phyloP scores from a whole-genome alignment of 1,140 invertebrate genomes.

The Cepaea nemoralis region DNA sequence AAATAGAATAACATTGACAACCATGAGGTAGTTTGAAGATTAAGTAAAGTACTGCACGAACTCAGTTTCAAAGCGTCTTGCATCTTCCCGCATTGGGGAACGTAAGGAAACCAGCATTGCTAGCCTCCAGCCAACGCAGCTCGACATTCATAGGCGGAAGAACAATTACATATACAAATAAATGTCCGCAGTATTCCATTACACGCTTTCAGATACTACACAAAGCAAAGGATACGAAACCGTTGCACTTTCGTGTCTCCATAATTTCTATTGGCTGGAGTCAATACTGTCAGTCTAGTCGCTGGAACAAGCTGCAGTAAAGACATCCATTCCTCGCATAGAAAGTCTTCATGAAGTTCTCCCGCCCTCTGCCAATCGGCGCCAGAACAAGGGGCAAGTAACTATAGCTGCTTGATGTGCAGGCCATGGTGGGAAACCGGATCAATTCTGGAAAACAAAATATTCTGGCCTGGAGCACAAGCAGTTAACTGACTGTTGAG shows the following conservation, averaged over 20 bases:
- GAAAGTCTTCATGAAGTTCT: background rate
- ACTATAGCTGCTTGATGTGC: conserved; percentile 31
- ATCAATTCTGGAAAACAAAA: conserved; percentile 29
- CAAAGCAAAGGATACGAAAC: background rate
- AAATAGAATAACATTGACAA: no score
- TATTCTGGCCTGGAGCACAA: background rate
- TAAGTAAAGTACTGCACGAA: no score
- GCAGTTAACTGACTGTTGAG: conserved; percentile 11
- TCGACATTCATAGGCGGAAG: background rate
- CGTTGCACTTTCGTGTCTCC: background rate
- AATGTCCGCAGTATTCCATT: conserved; percentile 1
- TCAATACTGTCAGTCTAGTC: background rate
- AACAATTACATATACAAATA: conserved; percentile 1
- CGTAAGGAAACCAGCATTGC: background rate
- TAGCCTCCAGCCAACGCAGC: background rate
- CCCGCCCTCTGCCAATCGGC: conserved; percentile 28
- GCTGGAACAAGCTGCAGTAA: background rate
- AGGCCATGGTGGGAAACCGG: conserved; percentile 6
- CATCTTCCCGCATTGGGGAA: no score
- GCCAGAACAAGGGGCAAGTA: conserved; percentile 36
- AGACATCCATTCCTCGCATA: background rate
- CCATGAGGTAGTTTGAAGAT: no score
- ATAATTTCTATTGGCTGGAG: background rate
- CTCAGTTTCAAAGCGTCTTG: no score
- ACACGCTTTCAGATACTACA: background rate